phyloP scores from a whole-genome alignment of 2,113 vertebrate genomes.

The Phoenicopterus ruber region DNA sequence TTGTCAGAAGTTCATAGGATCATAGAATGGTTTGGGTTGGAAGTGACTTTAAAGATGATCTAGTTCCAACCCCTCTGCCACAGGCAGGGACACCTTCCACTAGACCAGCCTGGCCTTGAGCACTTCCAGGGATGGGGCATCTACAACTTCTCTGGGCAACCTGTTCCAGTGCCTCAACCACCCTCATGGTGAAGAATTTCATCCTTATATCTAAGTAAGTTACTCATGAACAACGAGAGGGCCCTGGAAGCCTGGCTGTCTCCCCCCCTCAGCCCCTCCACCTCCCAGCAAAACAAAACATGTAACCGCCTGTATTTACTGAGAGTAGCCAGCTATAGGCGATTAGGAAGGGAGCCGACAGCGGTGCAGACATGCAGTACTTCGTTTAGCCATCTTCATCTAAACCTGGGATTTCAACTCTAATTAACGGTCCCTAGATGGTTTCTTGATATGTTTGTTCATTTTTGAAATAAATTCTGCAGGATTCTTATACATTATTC shows the following conservation, averaged over 20 bases:
- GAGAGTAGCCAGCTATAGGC: background rate
- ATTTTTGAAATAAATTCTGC: background rate
- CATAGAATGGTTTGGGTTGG: no score
- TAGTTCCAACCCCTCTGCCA: no score
- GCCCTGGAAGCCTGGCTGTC: background rate
- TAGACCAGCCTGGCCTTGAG: no score
- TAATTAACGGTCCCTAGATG: background rate
- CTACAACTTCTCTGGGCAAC: no score
- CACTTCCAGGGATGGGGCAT: no score
- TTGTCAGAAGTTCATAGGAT: background rate
- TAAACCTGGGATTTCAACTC: background rate
- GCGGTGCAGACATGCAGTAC: accelerated
- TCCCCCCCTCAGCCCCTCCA: background rate
- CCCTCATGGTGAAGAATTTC: no score
- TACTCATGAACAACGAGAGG: accelerated
- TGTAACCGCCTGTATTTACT: background rate
- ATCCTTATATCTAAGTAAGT: background rate
- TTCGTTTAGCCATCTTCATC: background rate
- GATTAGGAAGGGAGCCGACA: background rate
- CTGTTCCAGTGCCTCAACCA: no score
- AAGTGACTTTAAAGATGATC: no score
- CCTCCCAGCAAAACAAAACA: background rate
- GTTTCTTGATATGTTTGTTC: background rate
- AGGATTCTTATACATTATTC: background rate
- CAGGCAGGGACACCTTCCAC: no score